phyloP scores from a whole-genome alignment of 2,113 vertebrate genomes.

The Dermatemys mawii region DNA sequence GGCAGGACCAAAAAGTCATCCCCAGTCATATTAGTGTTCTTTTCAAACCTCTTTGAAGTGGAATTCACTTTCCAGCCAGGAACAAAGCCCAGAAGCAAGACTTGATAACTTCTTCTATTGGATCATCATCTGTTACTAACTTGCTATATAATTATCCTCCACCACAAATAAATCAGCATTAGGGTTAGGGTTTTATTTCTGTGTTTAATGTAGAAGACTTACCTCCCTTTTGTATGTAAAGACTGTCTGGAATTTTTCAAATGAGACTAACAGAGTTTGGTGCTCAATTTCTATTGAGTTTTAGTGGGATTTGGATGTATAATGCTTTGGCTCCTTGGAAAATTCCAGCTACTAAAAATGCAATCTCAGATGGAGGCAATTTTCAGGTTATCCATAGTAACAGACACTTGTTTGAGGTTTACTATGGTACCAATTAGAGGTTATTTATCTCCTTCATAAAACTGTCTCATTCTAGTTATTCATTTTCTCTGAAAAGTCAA shows the following conservation, averaged over 20 bases:
- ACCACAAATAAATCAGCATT: not conserved
- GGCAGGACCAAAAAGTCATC: not conserved
- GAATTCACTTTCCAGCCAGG: constrained; percentile 8
- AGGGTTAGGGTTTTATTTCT: not conserved
- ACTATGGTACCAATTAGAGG: not conserved
- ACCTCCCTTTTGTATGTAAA: not conserved
- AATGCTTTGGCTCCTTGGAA: not conserved
- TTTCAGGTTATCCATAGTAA: not conserved
- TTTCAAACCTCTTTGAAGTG: not conserved
- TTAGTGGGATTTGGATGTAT: constrained; percentile 5
- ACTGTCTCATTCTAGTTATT: not conserved
- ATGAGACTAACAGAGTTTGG: not conserved
- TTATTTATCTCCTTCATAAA: not conserved
- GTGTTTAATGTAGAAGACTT: constrained; percentile 14
- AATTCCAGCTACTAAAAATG: not conserved
- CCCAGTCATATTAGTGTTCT: not conserved
- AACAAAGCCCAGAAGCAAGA: not conserved
- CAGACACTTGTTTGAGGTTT: not conserved
- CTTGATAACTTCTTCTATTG: not conserved
- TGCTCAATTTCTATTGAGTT: not conserved
- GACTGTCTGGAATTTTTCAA: not conserved
- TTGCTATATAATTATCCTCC: not conserved
- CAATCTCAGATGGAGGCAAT: not conserved
- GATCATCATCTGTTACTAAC: not conserved
- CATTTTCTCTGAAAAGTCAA: not conserved